Base-by-base conservation (phyloP, 2,113 vertebrate genomes). In the Heterocephalus glaber region DNA sequence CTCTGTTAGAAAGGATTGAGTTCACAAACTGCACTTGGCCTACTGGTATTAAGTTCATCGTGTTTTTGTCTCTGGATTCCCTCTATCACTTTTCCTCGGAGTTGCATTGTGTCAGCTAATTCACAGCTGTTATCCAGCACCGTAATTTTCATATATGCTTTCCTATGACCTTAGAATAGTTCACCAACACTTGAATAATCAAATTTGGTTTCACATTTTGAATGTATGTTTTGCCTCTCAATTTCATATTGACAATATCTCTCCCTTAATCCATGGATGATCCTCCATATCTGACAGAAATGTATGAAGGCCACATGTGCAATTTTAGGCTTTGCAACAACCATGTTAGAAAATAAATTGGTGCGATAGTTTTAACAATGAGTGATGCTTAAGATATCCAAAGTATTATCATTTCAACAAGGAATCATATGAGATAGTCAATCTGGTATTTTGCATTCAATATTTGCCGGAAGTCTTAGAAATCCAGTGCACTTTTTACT, bases 361-460 rank as follows among this genome's bases (percentile, higher is more conserved):
- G 7, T 63, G 7, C 72, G 63, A 94, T 92, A 82, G 83, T 96
- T 82, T 92, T 38, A 88, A 49, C 56, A 76, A 60, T 89, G 49
- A 65, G 9, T 66, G 58, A 56, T 35, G 13, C 11, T 82, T 92
- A 92, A 94, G 92, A 72, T 89, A 72, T 5, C 60, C 19, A 13
- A 63, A 84, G 20, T 44, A 33, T 47, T 54, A 33, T 80, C 16
- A 96, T 77, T 76, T 92, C 13, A 86, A 49, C 4, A 84, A 70
- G 28, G 70, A 35, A 80, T 66, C 14, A 76, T n/a, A 41, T 82
- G 44, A 72, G 79, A 76, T 85, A 85, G 58, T 74, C 49, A 79
- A 70, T 28, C n/a, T 44, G 19, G 5, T 35, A 52, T 44, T 82
- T 82, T 91, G 3, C 30, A 33, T 58, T 95, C 33, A 65, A 2